Conservation (phyloP, 2,797 vertebrate genomes). For the Coregonus suidteri region DNA sequence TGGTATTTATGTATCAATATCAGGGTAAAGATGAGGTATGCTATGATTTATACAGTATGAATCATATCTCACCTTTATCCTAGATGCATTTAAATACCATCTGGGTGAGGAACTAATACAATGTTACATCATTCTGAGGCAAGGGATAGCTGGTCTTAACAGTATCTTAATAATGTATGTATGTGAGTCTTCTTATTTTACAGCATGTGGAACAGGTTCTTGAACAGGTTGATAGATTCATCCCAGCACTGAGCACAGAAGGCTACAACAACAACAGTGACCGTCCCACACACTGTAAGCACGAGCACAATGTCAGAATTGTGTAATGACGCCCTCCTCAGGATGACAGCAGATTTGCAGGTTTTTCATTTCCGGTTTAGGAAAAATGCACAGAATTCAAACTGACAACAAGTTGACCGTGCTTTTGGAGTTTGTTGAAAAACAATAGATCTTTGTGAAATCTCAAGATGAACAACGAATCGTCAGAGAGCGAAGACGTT, state of each 20-base stretch:
- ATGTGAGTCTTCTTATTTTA: no score
- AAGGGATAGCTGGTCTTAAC: no score
- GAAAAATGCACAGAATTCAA: neutral
- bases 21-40: neutral
- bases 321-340: neutral
- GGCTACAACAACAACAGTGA: no score
- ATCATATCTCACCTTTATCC: neutral
- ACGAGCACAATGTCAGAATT: no score
- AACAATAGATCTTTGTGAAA: neutral
- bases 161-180: no score
- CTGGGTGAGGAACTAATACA: no score
- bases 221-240: no score
- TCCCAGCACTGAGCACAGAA: no score
- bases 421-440: neutral
- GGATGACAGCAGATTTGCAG: neutral
- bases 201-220: no score
- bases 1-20: neutral
- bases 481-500: neutral
- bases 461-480: slow-evolving; percentile 19
- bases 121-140: no score
- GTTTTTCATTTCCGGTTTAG: neutral
- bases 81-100: no score
- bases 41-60: neutral
- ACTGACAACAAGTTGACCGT: neutral
- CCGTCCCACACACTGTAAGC: neutral